Percentiles rank a stretch among this genome's conserved stretches.
phyloP scores from a whole-genome alignment of 2,888 invertebrate species.

The Drosophila kambysellisi region DNA sequence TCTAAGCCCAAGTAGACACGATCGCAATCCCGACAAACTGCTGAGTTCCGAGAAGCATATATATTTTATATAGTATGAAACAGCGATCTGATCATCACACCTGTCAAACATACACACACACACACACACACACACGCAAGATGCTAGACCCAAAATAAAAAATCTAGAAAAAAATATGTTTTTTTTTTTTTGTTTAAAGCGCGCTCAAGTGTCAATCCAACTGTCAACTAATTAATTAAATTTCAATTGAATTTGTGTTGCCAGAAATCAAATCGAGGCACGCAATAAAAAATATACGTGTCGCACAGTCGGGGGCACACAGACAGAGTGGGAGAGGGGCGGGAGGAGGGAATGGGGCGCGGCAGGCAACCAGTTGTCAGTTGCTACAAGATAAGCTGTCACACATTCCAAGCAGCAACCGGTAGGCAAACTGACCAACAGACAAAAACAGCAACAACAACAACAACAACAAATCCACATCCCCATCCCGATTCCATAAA shows the following conservation, averaged over 20 bases:
- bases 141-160: slow-evolving; percentile 28
- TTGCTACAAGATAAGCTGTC: slow-evolving; percentile 83
- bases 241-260: slow-evolving; percentile 84
- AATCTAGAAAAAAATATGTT: slow-evolving; percentile 18
- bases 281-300: slow-evolving; percentile 45
- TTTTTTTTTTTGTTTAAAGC: slow-evolving; percentile 43
- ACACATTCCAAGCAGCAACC: slow-evolving; percentile 70
- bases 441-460: slow-evolving; percentile 16
- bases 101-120: slow-evolving; percentile 55
- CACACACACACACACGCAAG: slow-evolving; percentile 28
- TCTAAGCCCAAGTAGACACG: neutral
- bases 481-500: slow-evolving; percentile 41
- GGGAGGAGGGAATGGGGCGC: slow-evolving; percentile 35
- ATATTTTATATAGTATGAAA: slow-evolving; percentile 17
- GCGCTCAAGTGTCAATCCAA: slow-evolving; percentile 79
- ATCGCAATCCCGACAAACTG: slow-evolving; percentile 22
- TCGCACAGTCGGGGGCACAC: slow-evolving; percentile 70
- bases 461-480: slow-evolving; percentile 1
- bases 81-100: slow-evolving; percentile 45
- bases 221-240: slow-evolving; percentile 85
- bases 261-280: slow-evolving; percentile 54
- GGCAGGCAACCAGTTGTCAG: slow-evolving; percentile 76
- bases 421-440: slow-evolving; percentile 50
- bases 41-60: slow-evolving; percentile 63
- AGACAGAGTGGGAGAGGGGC: slow-evolving; percentile 5